Evolutionary conservation across 2,113 vertebrate genomes (phyloP), one percentile per base, ranked within the genome.

Genomic region (Peromyscus leucopus): DNA sequence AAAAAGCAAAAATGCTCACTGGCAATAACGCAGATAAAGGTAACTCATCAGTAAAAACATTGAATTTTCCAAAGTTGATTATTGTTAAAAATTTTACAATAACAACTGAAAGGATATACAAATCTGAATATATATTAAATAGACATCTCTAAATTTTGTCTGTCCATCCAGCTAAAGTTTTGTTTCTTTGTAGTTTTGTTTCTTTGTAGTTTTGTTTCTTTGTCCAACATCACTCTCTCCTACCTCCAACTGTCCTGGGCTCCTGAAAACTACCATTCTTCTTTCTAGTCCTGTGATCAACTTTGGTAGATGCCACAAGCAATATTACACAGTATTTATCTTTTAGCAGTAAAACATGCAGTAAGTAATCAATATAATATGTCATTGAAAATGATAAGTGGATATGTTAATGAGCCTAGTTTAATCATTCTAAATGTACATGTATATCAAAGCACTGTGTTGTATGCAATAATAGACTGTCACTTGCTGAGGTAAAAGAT

Each of bases 71-170:
- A 89, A 91, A 71, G 24, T 42, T 84, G 24, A 84, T 36, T 87
- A n/a, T n/a, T 83, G 28, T 88, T 15, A 88, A 65, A 76, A 76
- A 78, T 17, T n/a, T 96, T 78, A 74, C 42, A 93, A 28, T 28
- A 76, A 84, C 51, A 88, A 93, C 5, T 15, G 46, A 78, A 82
- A 63, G 11, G 65, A 51, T 46, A 28, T 0, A 63, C 61, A 61
- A 7, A 76, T 42, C 31, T 87, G 2, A 72, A 39, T 48, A 33
- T 55, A 33, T 10, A 39, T 88, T 59, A 67, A 51, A 59, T 48
- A 2, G 21, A n/a, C 22, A n/a, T n/a, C 7, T n/a, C 7, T 80
- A 12, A 63, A 63, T 26, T 75, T 55, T 85, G 1, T 71, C 26
- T 59, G 78, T 12, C 13, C 7, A 21, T 51, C 22, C 10, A 42